These are phyloP conservation scores for Argynnis bischoffii DNA, from an alignment of 2,888 invertebrate species.

Conservation along the genomic window DNA sequence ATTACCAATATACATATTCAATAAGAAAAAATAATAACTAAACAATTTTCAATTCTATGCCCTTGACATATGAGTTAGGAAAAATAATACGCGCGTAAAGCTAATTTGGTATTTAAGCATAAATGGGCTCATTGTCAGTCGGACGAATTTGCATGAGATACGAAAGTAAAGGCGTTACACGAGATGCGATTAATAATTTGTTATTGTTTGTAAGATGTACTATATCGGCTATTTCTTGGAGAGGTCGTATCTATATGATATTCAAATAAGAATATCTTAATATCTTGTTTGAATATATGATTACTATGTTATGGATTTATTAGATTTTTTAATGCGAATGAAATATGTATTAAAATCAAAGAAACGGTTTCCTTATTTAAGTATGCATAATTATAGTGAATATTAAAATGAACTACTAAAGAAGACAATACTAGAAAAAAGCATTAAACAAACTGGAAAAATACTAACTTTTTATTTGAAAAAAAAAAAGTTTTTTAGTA, in stretches of 20 bases:
- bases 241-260: neutral
- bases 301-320: neutral
- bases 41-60: slow-evolving; percentile 38
- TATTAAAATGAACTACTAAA: too few species aligned
- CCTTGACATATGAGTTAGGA: slow-evolving; percentile 27
- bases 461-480: too few species aligned
- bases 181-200: slow-evolving; percentile 54
- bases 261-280: slow-evolving; percentile 11
- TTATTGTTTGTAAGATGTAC: slow-evolving; percentile 32
- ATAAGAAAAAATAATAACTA: slow-evolving; percentile 3
- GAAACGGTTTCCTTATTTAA: too few species aligned
- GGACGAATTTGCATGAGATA: slow-evolving; percentile 77
- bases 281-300: neutral
- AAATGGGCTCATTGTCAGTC: slow-evolving; percentile 77
- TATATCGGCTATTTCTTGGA: slow-evolving; percentile 14
- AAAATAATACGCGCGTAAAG: slow-evolving; percentile 20
- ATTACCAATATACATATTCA: slow-evolving; percentile 44
- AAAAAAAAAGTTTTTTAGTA: too few species aligned
- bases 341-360: too few species aligned
- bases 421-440: too few species aligned
- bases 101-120: slow-evolving; percentile 49
- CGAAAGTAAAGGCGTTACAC: slow-evolving; percentile 67
- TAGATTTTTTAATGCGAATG: too few species aligned
- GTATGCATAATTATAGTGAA: too few species aligned
- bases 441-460: too few species aligned